These are phyloP conservation scores for Biston stratarius DNA, from an alignment of 2,888 invertebrate genomes.

Conservation along the genomic window DNA sequence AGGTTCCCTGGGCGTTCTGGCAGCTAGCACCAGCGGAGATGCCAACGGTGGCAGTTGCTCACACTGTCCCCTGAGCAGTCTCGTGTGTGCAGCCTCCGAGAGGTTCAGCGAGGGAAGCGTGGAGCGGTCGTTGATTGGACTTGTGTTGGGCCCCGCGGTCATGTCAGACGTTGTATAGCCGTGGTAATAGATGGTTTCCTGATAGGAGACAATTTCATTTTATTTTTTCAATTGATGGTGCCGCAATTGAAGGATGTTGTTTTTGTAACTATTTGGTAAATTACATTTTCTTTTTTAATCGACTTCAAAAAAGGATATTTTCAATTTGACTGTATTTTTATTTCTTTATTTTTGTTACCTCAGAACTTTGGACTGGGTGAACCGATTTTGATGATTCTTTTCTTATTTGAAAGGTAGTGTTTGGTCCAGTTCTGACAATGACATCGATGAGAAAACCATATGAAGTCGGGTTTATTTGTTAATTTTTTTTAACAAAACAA, in stretches of 20 bases:
- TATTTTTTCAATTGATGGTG: neutral
- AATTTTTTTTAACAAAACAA: too few species aligned
- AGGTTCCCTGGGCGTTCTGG: slow-evolving; percentile 67
- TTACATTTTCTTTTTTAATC: too few species aligned
- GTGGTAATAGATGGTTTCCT: slow-evolving; percentile 84
- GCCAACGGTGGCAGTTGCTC: slow-evolving; percentile 80
- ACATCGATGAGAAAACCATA: too few species aligned
- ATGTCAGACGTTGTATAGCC: slow-evolving; percentile 78
- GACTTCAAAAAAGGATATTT: too few species aligned
- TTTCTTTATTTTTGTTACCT: too few species aligned
- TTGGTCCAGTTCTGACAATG: too few species aligned
- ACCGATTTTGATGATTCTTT: too few species aligned
- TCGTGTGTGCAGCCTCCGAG: slow-evolving; percentile 68
- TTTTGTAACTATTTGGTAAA: too few species aligned
- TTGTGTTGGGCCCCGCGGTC: slow-evolving; percentile 70
- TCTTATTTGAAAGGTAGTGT: too few species aligned
- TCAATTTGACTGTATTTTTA: too few species aligned
- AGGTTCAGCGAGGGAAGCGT: slow-evolving; percentile 75
- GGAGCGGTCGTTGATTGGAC: slow-evolving; percentile 73
- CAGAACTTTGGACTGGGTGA: too few species aligned
- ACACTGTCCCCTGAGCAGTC: slow-evolving; percentile 71
- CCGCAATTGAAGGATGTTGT: neutral
- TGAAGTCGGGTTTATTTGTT: too few species aligned
- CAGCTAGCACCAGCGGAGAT: slow-evolving; percentile 74
- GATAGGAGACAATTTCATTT: slow-evolving; percentile 3